These are phyloP conservation scores for Lampropteryx suffumata DNA, from an alignment of 2,888 invertebrate species.

Conservation along the genomic window DNA sequence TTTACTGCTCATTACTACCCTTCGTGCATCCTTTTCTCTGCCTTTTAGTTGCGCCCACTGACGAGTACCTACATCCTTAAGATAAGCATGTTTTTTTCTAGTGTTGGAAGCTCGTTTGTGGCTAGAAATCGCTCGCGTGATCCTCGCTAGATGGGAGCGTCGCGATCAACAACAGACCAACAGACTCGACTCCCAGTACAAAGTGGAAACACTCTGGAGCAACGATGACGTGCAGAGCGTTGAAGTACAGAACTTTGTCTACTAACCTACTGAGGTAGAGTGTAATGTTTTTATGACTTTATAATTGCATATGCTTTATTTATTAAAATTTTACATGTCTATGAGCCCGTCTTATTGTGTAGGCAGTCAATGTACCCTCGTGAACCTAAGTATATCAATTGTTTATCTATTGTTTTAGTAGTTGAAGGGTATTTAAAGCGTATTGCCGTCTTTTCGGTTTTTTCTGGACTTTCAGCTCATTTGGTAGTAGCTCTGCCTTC, in stretches of 20 bases:
- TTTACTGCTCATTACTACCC: too few relatives aligned
- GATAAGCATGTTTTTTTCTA: conserved; percentile 8
- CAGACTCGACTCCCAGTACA: conserved; percentile 40
- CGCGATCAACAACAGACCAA: conserved; percentile 41
- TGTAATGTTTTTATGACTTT: background rate
- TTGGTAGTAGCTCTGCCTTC: too few relatives aligned
- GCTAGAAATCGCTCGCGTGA: conserved; percentile 64
- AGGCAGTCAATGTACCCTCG: background rate
- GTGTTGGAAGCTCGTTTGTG: conserved; percentile 65
- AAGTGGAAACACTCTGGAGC: conserved; percentile 67
- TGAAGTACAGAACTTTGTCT: conserved; percentile 66
- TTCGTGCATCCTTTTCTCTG: too few relatives aligned
- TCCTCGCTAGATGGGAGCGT: conserved; percentile 61
- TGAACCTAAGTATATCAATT: too few relatives aligned
- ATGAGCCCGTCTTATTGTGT: background rate
- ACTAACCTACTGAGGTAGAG: conserved; percentile 53
- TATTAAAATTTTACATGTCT: background rate
- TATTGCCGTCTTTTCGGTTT: too few relatives aligned
- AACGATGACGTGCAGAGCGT: conserved; percentile 69
- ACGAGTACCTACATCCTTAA: too few relatives aligned
- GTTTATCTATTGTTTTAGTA: too few relatives aligned
- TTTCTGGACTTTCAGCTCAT: too few relatives aligned
- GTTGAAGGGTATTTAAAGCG: too few relatives aligned
- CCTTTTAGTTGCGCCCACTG: too few relatives aligned
- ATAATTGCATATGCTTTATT: background rate